Percentiles rank a stretch among this genome's conserved stretches.
Evolutionary conservation across 2,797 vertebrate species (phyloP).

Genomic region (Anabas testudineus): DNA sequence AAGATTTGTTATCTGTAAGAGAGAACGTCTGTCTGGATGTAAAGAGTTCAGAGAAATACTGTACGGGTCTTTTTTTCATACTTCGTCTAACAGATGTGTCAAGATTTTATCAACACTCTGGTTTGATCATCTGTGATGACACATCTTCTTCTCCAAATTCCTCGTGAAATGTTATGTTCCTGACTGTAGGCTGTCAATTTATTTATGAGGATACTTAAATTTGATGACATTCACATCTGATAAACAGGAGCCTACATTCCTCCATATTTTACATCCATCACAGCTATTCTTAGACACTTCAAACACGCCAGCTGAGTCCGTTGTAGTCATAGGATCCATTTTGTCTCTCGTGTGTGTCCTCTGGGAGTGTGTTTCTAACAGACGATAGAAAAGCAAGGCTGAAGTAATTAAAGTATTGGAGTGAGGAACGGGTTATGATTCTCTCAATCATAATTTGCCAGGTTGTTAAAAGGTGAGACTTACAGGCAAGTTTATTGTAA

Average conservation of each 20-base stretch:
- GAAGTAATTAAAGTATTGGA: constrained; percentile 67
- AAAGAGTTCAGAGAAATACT: constrained; percentile 8
- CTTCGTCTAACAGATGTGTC: constrained; percentile 13
- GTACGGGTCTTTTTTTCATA: neutral
- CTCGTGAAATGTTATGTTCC: constrained; percentile 28
- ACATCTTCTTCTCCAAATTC: constrained; percentile 18
- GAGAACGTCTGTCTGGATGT: neutral
- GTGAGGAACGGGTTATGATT: constrained; percentile 57
- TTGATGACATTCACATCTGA: constrained; percentile 47
- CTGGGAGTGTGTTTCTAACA: constrained; percentile 33
- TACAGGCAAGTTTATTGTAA: constrained; percentile 54
- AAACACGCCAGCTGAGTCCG: constrained; percentile 23
- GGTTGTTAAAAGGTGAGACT: constrained; percentile 75
- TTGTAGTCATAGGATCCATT: constrained; percentile 33
- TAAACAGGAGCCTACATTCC: constrained; percentile 34
- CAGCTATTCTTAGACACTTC: constrained; percentile 54
- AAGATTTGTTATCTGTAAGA: no score
- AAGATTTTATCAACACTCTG: constrained; percentile 17
- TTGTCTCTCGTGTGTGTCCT: constrained; percentile 24
- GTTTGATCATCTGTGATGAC: constrained; percentile 18
- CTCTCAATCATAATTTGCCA: constrained; percentile 61
- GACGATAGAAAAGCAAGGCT: constrained; percentile 43
- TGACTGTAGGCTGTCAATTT: constrained; percentile 36
- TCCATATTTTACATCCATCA: constrained; percentile 33
- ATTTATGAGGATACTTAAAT: constrained; percentile 42